A percentile compares a stretch with the other conserved stretches of the same genome.
These are phyloP conservation scores for Rhineura floridana DNA, from an alignment of 2,113 vertebrate species.

Conservation along the genomic window DNA sequence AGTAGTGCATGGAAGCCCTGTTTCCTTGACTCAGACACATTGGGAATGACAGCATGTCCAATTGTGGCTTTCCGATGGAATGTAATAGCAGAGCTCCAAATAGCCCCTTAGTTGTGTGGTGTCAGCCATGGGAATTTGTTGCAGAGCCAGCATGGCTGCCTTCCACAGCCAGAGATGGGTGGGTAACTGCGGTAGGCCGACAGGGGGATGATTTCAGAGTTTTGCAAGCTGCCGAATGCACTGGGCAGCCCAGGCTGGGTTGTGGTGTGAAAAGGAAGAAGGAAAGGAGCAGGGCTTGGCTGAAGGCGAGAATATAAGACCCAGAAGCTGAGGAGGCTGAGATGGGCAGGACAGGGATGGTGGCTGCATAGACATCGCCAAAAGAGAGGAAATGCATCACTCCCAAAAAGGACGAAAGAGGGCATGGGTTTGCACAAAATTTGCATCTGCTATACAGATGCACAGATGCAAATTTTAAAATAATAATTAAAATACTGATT, in stretches of 20 bases:
- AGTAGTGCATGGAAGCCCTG: background rate
- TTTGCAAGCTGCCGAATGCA: background rate
- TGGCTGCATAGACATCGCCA: too few species aligned
- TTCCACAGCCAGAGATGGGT: background rate
- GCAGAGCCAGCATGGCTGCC: background rate
- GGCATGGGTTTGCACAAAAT: too few species aligned
- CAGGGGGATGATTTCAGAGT: background rate
- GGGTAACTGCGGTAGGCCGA: background rate
- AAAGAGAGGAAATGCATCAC: background rate
- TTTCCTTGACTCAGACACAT: background rate
- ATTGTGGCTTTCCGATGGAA: slow-evolving; percentile 23
- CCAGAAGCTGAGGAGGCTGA: background rate
- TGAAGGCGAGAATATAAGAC: background rate
- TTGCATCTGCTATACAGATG: too few species aligned
- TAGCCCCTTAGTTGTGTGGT: background rate
- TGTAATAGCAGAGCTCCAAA: background rate
- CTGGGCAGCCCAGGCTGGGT: background rate
- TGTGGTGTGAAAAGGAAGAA: background rate
- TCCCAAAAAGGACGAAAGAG: too few species aligned
- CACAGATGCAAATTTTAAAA: too few species aligned
- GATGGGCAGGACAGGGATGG: background rate
- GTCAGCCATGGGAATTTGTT: background rate
- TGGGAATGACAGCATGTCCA: slow-evolving; percentile 20
- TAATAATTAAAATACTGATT: too few species aligned
- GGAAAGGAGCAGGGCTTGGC: background rate